These are phyloP conservation scores for Deilephila elpenor DNA, from an alignment of 2,888 invertebrate genomes.

Conservation along the genomic window DNA sequence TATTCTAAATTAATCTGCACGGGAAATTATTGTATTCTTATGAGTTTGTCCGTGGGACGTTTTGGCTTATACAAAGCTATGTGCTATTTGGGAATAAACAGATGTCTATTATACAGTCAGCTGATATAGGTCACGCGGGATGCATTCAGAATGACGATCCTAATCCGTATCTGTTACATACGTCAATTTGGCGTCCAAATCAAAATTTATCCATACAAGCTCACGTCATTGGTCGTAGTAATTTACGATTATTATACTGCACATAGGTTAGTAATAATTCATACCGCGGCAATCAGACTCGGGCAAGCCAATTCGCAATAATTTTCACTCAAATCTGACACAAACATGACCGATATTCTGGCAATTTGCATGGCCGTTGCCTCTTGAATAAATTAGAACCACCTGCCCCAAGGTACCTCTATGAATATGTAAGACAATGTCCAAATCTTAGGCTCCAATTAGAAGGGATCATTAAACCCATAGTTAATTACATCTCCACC, in stretches of 20 bases:
- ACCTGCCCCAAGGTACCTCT: constrained; percentile 76
- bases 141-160: neutral
- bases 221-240: constrained; percentile 20
- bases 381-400: constrained; percentile 80
- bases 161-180: constrained; percentile 7
- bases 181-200: neutral
- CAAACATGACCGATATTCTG: constrained; percentile 83
- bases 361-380: constrained; percentile 82
- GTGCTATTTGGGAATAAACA: neutral
- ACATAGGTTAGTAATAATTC: constrained; percentile 49
- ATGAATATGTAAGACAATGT: constrained; percentile 85
- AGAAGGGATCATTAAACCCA: constrained; percentile 77
- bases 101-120: no score
- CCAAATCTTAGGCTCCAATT: constrained; percentile 82
- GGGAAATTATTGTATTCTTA: no score
- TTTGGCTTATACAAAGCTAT: neutral
- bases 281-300: constrained; percentile 49
- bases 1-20: no score
- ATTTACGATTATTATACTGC: constrained; percentile 28
- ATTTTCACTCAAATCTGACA: constrained; percentile 82
- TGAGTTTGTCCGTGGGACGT: neutral
- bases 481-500: constrained; percentile 71
- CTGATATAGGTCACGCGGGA: neutral
- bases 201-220: neutral
- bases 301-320: constrained; percentile 76